These are phyloP conservation scores for Lepidurus couesii DNA, from an alignment of 1,140 invertebrate genomes.

Conservation along the genomic window DNA sequence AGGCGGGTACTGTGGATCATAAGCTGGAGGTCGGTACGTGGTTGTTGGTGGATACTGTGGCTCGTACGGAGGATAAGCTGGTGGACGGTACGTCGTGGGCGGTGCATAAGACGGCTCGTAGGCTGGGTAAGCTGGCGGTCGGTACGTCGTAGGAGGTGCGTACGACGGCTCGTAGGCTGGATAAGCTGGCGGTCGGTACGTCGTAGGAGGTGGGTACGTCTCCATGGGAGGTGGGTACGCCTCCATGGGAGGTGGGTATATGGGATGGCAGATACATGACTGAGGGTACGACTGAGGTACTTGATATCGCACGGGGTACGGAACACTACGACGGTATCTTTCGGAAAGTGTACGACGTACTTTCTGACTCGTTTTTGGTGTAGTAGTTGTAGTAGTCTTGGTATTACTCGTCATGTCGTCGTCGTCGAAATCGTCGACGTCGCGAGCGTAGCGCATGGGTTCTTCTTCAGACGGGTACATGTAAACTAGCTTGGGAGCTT, in stretches of 20 bases:
- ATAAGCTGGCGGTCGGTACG: not conserved
- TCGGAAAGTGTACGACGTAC: not conserved
- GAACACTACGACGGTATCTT: not conserved
- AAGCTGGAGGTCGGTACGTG: not conserved
- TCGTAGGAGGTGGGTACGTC: not conserved
- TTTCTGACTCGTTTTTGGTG: not conserved
- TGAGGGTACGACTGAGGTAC: not conserved
- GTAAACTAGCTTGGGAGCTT: no score
- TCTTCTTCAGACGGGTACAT: not conserved
- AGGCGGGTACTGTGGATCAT: not conserved
- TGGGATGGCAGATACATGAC: not conserved
- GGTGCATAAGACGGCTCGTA: not conserved
- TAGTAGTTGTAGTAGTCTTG: not conserved
- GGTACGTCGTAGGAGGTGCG: not conserved
- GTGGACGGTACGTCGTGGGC: not conserved
- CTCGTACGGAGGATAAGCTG: not conserved
- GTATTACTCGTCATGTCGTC: not conserved
- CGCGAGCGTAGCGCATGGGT: not conserved
- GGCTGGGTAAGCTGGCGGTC: not conserved
- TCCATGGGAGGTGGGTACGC: not conserved
- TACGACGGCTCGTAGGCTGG: not conserved
- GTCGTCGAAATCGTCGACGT: not conserved
- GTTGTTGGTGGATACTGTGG: conserved; percentile 23
- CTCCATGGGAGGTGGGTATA: not conserved
- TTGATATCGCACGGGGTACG: not conserved